A percentile compares a stretch with the other conserved stretches of the same genome.
Evolutionary conservation across 1,140 invertebrate species (phyloP).

Genomic region (Agraylea sexmaculata): DNA sequence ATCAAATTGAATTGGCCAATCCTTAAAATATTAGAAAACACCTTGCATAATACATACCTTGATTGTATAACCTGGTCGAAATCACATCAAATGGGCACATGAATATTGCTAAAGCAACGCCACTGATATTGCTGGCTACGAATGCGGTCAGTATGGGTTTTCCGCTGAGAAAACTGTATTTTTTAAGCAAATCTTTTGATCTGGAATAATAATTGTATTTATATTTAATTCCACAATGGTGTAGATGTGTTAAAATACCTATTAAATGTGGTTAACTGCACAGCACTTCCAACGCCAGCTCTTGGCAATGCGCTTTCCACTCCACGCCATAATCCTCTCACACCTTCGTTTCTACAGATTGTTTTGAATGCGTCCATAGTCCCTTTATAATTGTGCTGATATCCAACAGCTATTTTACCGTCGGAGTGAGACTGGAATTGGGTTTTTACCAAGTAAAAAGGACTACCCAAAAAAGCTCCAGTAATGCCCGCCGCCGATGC

Average conservation of each 20-base stretch:
- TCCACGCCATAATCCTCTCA: conserved; percentile 52
- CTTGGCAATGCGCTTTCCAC: conserved; percentile 45
- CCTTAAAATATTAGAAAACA: neutral
- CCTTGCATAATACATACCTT: conserved; percentile 46
- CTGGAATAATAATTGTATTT: conserved; percentile 24
- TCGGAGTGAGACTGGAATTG: conserved; percentile 61
- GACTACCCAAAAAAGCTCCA: conserved; percentile 64
- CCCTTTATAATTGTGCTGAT: conserved; percentile 55
- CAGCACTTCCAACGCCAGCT: conserved; percentile 57
- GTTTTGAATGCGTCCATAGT: conserved; percentile 44
- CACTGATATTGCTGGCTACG: conserved; percentile 59
- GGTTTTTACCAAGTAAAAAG: conserved; percentile 75
- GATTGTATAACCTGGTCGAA: conserved; percentile 74
- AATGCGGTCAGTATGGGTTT: conserved; percentile 52
- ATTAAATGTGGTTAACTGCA: conserved; percentile 59
- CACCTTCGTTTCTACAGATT: conserved; percentile 51
- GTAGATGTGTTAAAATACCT: too few relatives aligned
- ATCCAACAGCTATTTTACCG: conserved; percentile 56
- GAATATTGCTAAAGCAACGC: conserved; percentile 53
- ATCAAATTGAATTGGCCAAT: too few relatives aligned
- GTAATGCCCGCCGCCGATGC: conserved; percentile 60
- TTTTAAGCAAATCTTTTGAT: conserved; percentile 44
- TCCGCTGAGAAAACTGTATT: conserved; percentile 40
- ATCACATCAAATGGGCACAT: conserved; percentile 81
- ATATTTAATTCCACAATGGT: too few relatives aligned